Conservation (phyloP, 2,797 vertebrate species). For the Mus minutoides region DNA sequence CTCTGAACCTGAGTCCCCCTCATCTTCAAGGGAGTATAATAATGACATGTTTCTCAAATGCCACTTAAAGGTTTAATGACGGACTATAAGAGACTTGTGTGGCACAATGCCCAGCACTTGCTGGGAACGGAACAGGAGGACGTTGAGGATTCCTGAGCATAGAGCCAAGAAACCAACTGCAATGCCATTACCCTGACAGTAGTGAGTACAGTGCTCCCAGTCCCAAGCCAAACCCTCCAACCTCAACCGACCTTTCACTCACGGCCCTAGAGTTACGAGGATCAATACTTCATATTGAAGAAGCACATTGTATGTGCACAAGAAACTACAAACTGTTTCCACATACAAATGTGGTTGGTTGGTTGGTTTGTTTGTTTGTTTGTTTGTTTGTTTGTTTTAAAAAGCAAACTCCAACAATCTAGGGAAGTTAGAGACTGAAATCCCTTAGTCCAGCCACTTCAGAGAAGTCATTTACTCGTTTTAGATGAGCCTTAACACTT, state of each 20-base stretch:
- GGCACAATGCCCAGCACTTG: neutral
- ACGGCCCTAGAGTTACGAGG: neutral
- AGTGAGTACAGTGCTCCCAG: neutral
- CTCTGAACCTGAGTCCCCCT: constrained; percentile 25
- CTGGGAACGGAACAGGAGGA: neutral
- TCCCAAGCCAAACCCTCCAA: neutral
- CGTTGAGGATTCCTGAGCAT: neutral
- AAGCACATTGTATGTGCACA: neutral
- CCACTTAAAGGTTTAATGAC: neutral
- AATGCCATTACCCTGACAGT: neutral
- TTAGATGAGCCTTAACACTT: constrained; percentile 30
- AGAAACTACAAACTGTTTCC: neutral
- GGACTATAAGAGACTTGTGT: neutral
- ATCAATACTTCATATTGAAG: neutral
- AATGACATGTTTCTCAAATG: neutral
- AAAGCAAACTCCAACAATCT: neutral
- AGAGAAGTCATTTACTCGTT: constrained; percentile 1
- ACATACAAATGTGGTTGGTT: neutral
- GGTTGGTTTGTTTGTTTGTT: neutral
- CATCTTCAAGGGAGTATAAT: constrained; percentile 28
- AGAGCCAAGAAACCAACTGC: neutral
- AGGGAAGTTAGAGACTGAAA: neutral
- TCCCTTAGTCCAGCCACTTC: neutral
- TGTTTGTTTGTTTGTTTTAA: neutral
- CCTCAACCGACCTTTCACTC: neutral